Evolutionary conservation across 2,797 vertebrate species (phyloP), one percentile per base, ranked within the genome.

Genomic region (Rhinella marina): DNA sequence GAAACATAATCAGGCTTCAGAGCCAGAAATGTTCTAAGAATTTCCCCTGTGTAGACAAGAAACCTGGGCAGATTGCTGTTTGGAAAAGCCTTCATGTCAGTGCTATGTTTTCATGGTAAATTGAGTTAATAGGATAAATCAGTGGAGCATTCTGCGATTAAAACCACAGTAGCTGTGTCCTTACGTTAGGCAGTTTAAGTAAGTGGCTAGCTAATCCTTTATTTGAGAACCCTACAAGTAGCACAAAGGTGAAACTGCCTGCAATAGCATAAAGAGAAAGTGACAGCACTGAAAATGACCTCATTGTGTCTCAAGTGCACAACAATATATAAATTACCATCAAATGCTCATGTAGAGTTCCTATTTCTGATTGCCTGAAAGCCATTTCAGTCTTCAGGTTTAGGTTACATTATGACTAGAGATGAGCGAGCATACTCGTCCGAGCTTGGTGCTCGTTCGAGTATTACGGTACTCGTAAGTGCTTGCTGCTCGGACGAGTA

Each of bases 41-140:
- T 88, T 85, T 85, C 87, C 83, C 87, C 79, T 54, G 82, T 81
- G 87, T 88, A 88, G 87, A 85, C 82, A 84, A 29, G 56, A 85
- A 73, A 75, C 83, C 87, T 85, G 82, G 66, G 73, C 78, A 88
- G 77, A 73, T 57, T 21, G 66, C 52, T 81, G 19, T 88, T 85
- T 81, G 68, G 78, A 85, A 81, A 81, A 85, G 68, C 87, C 83
- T 85, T 81, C 77, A 81, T 88, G 83, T 85, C 76, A 88, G 41
- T 82, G 83, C 32, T 88, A 85, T 85, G 79, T 81, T 88, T 85
- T 85, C 87, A 88, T 85, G 87, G 77, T 85, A 88, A 88, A 88
- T 88, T 88, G 82, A 88, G 77, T 81, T 88, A 88, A 88, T 88
- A 85, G 87, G 82, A 85, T 88, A 85, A 88, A 88, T 85, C 87